Percentiles rank a stretch among this genome's conserved stretches.
Conservation (phyloP, 2,797 vertebrate genomes). For the Neopelma chrysocephalum region DNA sequence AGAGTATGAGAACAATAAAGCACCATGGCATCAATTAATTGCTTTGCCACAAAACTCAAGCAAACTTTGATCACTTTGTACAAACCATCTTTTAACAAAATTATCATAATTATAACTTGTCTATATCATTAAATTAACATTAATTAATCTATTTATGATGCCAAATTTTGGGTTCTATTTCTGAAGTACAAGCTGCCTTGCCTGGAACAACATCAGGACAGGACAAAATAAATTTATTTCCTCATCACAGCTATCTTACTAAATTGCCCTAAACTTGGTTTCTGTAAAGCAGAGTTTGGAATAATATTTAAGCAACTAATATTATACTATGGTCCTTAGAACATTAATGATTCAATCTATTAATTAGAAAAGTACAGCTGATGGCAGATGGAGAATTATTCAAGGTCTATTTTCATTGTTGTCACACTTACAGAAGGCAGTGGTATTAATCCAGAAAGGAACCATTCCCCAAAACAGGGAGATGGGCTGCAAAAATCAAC, state of each 20-base stretch:
- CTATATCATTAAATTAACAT: background rate
- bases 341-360: background rate
- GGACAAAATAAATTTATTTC: background rate
- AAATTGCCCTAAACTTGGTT: background rate
- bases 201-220: background rate
- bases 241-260: background rate
- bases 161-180: background rate
- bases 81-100: background rate
- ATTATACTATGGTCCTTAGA: background rate
- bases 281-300: background rate
- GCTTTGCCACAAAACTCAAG: background rate
- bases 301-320: background rate
- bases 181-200: background rate
- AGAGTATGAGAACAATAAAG: background rate
- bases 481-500: background rate
- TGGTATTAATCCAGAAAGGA: background rate
- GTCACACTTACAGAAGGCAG: background rate
- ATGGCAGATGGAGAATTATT: background rate
- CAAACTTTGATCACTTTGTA: background rate
- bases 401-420: background rate
- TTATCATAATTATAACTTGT: background rate
- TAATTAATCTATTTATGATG: background rate
- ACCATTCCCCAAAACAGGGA: background rate
- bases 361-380: background rate
- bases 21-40: background rate